A percentile compares a stretch with the other conserved stretches of the same genome.
phyloP scores from a whole-genome alignment of 2,888 invertebrate species.

The Tetramorium bicarinatum region DNA sequence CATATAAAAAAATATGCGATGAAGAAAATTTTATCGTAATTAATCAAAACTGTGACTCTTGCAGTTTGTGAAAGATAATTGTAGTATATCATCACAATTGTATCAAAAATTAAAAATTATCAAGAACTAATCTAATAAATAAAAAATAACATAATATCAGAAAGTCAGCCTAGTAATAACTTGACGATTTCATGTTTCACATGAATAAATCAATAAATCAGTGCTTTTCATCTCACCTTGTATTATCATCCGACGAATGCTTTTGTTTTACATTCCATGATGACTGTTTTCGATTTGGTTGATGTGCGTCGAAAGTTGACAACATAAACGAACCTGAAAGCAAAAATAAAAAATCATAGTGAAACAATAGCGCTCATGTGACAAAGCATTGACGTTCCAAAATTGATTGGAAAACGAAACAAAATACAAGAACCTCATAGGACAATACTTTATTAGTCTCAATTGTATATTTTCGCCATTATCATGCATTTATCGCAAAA shows the following conservation, averaged over 20 bases:
- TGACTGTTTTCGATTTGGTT: background rate
- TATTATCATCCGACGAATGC: background rate
- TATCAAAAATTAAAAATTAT: background rate
- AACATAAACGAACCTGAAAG: slow-evolving; percentile 60
- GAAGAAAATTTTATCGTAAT: background rate
- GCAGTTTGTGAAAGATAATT: background rate
- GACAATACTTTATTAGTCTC: slow-evolving; percentile 19
- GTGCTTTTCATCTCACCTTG: background rate
- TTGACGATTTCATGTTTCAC: background rate
- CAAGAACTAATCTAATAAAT: background rate
- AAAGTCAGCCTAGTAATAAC: background rate
- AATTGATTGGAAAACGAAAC: background rate
- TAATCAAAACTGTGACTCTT: background rate
- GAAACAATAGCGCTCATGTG: background rate
- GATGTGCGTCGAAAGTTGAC: background rate
- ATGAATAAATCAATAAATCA: background rate
- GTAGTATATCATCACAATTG: background rate
- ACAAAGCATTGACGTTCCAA: background rate
- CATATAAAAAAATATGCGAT: background rate
- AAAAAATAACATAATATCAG: slow-evolving; percentile 5
- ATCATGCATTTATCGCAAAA: slow-evolving; percentile 15
- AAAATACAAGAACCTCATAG: background rate
- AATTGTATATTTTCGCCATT: background rate
- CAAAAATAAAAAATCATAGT: slow-evolving; percentile 57
- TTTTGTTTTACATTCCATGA: slow-evolving; percentile 11